These are phyloP conservation scores for Ispidina picta DNA, from an alignment of 2,797 vertebrate species.

Conservation along the genomic window DNA sequence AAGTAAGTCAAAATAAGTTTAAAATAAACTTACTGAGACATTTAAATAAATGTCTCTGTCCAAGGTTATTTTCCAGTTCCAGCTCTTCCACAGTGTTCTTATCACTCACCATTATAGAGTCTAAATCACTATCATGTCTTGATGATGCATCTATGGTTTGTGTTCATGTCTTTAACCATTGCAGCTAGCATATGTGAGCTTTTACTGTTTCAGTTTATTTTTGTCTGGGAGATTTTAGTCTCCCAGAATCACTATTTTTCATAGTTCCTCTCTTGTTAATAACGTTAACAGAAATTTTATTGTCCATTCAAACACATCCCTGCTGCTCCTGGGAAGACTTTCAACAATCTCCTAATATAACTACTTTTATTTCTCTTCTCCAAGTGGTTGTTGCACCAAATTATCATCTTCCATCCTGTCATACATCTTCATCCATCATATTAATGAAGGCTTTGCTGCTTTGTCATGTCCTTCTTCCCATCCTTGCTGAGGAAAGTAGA, in stretches of 20 bases:
- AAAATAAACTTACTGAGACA: not conserved
- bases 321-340: not conserved
- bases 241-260: not conserved
- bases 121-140: not conserved
- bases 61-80: constrained; percentile 12
- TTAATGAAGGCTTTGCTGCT: not conserved
- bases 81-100: not conserved
- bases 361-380: not conserved
- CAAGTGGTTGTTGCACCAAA: not conserved
- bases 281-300: not conserved
- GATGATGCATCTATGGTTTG: not conserved
- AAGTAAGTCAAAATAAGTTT: constrained; percentile 18
- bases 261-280: not conserved
- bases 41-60: not conserved
- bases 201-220: not conserved
- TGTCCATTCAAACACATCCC: not conserved
- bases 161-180: not conserved
- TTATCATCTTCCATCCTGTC: not conserved
- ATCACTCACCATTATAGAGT: not conserved
- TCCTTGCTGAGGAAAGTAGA: not conserved
- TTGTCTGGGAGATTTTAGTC: not conserved
- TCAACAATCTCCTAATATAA: not conserved
- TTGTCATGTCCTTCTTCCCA: not conserved
- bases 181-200: not conserved
- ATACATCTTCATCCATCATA: not conserved